These are phyloP conservation scores for Vesta saturnalis DNA, from an alignment of 2,888 invertebrate species.

Conservation along the genomic window DNA sequence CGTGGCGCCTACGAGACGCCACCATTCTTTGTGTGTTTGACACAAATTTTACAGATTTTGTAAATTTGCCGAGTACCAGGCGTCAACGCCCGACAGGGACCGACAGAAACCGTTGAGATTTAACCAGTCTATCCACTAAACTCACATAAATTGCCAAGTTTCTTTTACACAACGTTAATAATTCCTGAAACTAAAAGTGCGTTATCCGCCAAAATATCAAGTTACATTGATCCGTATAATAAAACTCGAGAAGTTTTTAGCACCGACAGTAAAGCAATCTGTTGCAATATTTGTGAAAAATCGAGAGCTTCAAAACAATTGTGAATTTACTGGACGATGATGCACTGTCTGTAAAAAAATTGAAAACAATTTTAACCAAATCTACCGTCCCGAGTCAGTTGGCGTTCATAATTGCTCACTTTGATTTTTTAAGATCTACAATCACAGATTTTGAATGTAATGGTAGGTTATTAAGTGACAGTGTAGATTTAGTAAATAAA, in stretches of 20 bases:
- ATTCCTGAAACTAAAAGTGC: not conserved
- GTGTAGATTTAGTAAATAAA: constrained; percentile 1
- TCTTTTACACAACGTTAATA: not conserved
- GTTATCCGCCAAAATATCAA: not conserved
- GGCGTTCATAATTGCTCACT: not conserved
- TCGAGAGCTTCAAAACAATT: no score
- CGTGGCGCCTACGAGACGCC: not conserved
- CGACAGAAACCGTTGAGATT: not conserved
- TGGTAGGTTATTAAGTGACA: not conserved
- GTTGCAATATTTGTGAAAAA: no score
- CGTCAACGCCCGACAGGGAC: no score
- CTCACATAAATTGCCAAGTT: not conserved
- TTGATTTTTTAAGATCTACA: constrained; percentile 3
- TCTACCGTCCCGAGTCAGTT: constrained; percentile 33
- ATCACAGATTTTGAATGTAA: constrained; percentile 1
- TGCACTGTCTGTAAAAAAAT: no score
- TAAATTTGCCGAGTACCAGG: not conserved
- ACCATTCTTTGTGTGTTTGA: not conserved
- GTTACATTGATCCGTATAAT: no score
- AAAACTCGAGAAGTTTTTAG: no score
- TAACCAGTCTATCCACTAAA: not conserved
- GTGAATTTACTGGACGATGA: no score
- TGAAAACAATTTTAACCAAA: not conserved
- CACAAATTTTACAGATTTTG: not conserved
- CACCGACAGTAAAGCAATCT: no score